Evolutionary conservation across 2,888 invertebrate genomes (phyloP).

Genomic region (Thereva unica): DNA sequence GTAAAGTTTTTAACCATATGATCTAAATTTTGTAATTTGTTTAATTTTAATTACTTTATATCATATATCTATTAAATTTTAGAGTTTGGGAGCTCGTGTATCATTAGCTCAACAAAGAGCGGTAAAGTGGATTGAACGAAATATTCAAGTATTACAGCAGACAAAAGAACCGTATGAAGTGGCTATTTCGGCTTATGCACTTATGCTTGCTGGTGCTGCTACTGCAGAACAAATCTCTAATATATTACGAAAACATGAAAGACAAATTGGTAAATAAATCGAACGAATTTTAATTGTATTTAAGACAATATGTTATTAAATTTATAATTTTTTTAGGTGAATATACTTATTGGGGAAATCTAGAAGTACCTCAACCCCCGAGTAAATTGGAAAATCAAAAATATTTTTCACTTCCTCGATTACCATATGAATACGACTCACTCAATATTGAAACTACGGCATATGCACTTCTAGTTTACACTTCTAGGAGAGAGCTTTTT

Average conservation of each 20-base stretch:
- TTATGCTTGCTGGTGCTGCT: conserved; percentile 82
- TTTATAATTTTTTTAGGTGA: conserved; percentile 64
- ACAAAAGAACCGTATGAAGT: conserved; percentile 80
- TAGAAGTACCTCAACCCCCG: conserved; percentile 77
- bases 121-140: conserved; percentile 78
- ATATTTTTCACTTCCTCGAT: conserved; percentile 83
- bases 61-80: conserved; percentile 34
- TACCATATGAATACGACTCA: conserved; percentile 86
- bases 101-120: conserved; percentile 76
- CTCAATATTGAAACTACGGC: conserved; percentile 92
- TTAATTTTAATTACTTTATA: background rate
- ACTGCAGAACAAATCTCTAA: conserved; percentile 81
- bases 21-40: background rate
- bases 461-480: conserved; percentile 87
- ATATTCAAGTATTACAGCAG: conserved; percentile 74
- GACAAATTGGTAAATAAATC: conserved; percentile 64
- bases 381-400: conserved; percentile 89
- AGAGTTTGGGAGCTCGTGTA: conserved; percentile 75
- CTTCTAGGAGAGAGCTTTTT: conserved; percentile 78
- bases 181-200: conserved; percentile 86
- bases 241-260: conserved; percentile 68
- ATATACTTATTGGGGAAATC: conserved; percentile 83
- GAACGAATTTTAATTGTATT: background rate
- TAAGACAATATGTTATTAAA: conserved; percentile 27
- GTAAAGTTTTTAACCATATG: too few relatives aligned